Evolutionary conservation across 92 coral and sea anemone genomes (phyloP), one percentile per base, ranked within the genome.

Genomic region (Epizoanthus fatuus): DNA sequence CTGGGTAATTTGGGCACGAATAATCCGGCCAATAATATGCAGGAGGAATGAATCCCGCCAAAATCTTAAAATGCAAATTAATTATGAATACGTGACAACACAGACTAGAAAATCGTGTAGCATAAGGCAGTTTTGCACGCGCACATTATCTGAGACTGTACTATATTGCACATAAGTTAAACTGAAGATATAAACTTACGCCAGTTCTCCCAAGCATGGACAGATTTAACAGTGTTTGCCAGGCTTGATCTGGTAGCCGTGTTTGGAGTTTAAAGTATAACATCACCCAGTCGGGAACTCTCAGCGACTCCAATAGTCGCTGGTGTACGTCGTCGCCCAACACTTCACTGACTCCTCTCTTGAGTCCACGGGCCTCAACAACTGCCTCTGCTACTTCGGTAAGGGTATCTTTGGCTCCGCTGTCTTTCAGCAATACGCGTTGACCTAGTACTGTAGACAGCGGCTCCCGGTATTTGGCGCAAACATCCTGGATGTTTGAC

Each of bases 331-430:
- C 55, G 25, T 69, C 22, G 74, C 74, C 74, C 11, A 69, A 25
- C 5, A 69, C 74, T 69, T 69, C 55, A 3, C 42, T 5, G 19
- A 69, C 74, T 4, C 56, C 74, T 10, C 74, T 69, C 74, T 69
- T 69, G 53, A 69, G 53, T 3, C 74, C 74, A 69, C 74, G 74
- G 74, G 74, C 74, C 53, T 10, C 74, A 69, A 69, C 56, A 69
- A 69, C 74, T 39, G 74, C 42, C 74, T 69, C 74, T 5, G 42
- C 74, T 42, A 44, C 25, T 42, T 71, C 47, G 38, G 32, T 71
- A 15, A 71, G 7, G 25, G 76, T 44, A 19, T 71, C 58, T 38
- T 25, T 71, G 39, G 22, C 54, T 25, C 42, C 22, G 22, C 53
- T 14, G 11, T 69, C 74, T 69, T 71, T 71, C 12, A 5, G 14